phyloP scores from a whole-genome alignment of 2,888 invertebrate genomes.

The Augiades crinisus region DNA sequence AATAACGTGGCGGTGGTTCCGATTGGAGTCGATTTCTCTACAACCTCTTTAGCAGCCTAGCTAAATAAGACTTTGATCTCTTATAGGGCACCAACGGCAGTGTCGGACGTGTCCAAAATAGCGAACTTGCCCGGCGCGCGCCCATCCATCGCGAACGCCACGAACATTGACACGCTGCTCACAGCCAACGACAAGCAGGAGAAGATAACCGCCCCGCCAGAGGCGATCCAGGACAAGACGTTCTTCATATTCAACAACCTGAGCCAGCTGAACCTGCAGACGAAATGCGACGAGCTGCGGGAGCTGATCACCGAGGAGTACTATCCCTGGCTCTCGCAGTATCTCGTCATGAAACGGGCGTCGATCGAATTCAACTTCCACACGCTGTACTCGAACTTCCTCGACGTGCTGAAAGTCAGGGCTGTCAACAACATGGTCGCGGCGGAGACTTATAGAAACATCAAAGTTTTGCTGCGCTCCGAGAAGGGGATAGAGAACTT shows the following conservation, averaged over 20 bases:
- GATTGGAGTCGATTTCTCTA: no score
- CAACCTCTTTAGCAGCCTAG: no score
- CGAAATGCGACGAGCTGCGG: conserved; percentile 93
- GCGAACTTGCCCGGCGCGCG: conserved; percentile 47
- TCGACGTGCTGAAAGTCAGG: conserved; percentile 3
- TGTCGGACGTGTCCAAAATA: conserved; percentile 6
- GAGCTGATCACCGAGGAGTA: conserved; percentile 82
- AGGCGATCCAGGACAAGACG: conserved; percentile 94
- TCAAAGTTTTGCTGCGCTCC: conserved; percentile 84
- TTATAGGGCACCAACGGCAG: not conserved
- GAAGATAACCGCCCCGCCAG: conserved; percentile 90
- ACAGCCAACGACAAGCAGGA: conserved; percentile 94
- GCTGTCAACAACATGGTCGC: conserved; percentile 5
- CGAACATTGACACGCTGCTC: conserved; percentile 94
- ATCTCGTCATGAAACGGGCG: conserved; percentile 11
- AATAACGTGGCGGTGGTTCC: no score
- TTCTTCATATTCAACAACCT: conserved; percentile 98
- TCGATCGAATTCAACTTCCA: conserved; percentile 20
- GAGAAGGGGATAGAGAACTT: conserved; percentile 97
- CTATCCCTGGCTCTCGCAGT: conserved; percentile 13
- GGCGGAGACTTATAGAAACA: conserved; percentile 9
- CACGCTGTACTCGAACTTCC: conserved; percentile 8
- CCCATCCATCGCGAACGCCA: conserved; percentile 95
- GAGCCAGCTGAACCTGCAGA: conserved; percentile 92
- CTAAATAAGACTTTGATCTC: no score